Conservation (phyloP, 2,888 invertebrate genomes). For the Protonemura montana region DNA sequence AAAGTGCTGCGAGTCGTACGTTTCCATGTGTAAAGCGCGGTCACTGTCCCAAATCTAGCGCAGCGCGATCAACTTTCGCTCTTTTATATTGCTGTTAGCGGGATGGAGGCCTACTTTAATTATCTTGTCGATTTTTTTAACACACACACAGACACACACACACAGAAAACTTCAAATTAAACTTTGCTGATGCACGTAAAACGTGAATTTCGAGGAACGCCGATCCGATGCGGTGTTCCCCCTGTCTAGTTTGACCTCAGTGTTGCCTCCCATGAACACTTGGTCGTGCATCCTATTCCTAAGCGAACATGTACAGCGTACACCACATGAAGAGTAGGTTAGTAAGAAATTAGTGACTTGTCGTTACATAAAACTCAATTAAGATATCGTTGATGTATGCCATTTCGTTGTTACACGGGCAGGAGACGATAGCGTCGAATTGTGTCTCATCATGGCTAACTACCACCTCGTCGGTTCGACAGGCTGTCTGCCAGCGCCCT, state of each 20-base stretch:
- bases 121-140: not conserved
- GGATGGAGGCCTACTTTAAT: not conserved
- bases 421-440: not conserved
- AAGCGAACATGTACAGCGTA: too few species aligned
- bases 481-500: too few species aligned
- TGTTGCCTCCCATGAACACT: not conserved
- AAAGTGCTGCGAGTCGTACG: slow-evolving; percentile 9
- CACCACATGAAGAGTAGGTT: not conserved
- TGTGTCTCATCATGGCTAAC: not conserved
- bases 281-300: too few species aligned
- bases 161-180: not conserved
- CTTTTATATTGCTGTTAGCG: slow-evolving; percentile 27
- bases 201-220: not conserved
- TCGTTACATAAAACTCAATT: not conserved
- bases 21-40: slow-evolving; percentile 35
- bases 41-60: slow-evolving; percentile 45
- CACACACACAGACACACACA: too few species aligned
- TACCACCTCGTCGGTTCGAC: not conserved
- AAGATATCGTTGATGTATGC: not conserved
- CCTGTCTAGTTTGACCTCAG: not conserved
- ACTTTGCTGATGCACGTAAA: not conserved
- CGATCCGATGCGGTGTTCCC: not conserved
- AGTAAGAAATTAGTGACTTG: not conserved
- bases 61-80: slow-evolving; percentile 44
- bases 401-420: not conserved